Conservation (phyloP, 2,888 invertebrate genomes). For the Cynaeus angustus region DNA sequence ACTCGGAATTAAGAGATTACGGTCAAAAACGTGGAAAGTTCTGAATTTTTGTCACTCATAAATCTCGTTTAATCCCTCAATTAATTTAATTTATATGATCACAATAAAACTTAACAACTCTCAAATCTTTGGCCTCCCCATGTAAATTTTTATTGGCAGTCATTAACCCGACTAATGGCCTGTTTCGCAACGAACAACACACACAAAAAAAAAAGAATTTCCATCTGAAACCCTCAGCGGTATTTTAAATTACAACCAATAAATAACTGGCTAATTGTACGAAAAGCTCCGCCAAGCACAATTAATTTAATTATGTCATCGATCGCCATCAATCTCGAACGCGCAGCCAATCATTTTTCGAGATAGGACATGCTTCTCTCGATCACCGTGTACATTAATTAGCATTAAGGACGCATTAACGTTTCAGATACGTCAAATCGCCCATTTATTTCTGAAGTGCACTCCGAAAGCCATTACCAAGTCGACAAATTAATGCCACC, state of each 20-base stretch:
- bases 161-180: slow-evolving; percentile 34
- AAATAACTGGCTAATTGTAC: slow-evolving; percentile 37
- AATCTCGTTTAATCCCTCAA: slow-evolving; percentile 24
- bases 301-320: slow-evolving; percentile 43
- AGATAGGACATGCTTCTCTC: slow-evolving; percentile 21
- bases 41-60: slow-evolving; percentile 4
- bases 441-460: slow-evolving; percentile 29
- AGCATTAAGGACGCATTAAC: slow-evolving; percentile 41
- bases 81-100: slow-evolving; percentile 39
- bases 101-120: slow-evolving; percentile 32
- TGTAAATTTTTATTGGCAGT: slow-evolving; percentile 37
- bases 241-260: slow-evolving; percentile 58
- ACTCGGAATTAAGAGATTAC: background rate
- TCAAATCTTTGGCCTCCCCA: slow-evolving; percentile 14
- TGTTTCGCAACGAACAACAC: slow-evolving; percentile 23
- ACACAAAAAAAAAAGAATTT: slow-evolving; percentile 33
- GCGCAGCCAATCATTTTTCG: slow-evolving; percentile 27
- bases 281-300: slow-evolving; percentile 7
- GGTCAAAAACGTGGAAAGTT: background rate
- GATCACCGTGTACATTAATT: slow-evolving; percentile 38
- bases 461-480: slow-evolving; percentile 34
- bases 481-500: slow-evolving; percentile 40
- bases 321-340: slow-evolving; percentile 33
- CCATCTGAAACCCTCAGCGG: slow-evolving; percentile 41
- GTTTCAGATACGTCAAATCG: slow-evolving; percentile 35